These are phyloP conservation scores for Drosophila kuntzei DNA, from an alignment of 2,888 invertebrate genomes.

Conservation along the genomic window DNA sequence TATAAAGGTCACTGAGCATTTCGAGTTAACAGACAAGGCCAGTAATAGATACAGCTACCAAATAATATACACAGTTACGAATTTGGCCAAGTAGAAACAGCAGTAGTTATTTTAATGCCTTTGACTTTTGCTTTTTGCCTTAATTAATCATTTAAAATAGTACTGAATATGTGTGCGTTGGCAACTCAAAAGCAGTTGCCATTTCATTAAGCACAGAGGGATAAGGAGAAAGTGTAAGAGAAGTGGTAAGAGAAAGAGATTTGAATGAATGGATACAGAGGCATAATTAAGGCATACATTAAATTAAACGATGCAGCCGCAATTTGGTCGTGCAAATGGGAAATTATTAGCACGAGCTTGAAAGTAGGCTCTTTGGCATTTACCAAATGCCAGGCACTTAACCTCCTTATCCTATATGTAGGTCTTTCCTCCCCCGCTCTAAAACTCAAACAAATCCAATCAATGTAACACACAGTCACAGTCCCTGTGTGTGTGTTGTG, in stretches of 20 bases:
- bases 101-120: constrained; percentile 4
- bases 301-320: constrained; percentile 61
- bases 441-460: constrained; percentile 78
- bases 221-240: not conserved
- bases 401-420: constrained; percentile 33
- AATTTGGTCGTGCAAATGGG: constrained; percentile 65
- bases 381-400: constrained; percentile 74
- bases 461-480: constrained; percentile 60
- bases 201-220: constrained; percentile 27
- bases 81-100: constrained; percentile 1
- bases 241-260: constrained; percentile 1
- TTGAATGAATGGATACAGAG: constrained; percentile 21
- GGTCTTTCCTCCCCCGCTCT: constrained; percentile 10
- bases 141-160: constrained; percentile 5
- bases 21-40: not conserved
- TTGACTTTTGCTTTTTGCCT: constrained; percentile 16
- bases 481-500: constrained; percentile 15
- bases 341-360: constrained; percentile 54
- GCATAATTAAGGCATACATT: constrained; percentile 53
- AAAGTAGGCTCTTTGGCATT: constrained; percentile 58
- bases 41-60: not conserved
- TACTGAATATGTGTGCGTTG: not conserved
- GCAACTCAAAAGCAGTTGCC: constrained; percentile 23
- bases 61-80: not conserved
- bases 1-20: constrained; percentile 35